phyloP scores from a whole-genome alignment of 2,888 invertebrate genomes.

The Chrysolina oricalcia region DNA sequence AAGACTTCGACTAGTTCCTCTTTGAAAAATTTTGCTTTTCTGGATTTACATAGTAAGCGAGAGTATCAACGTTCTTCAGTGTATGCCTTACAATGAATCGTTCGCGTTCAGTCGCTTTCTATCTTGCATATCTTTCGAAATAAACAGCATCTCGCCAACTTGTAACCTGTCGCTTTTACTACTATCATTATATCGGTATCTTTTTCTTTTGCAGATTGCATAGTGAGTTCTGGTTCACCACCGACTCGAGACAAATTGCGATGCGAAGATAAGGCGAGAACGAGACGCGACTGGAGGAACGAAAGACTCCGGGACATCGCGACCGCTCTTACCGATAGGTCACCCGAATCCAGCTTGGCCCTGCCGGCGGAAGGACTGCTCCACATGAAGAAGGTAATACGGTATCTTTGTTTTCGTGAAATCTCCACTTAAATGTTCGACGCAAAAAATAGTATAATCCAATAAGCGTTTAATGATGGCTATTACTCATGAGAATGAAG shows the following conservation, averaged over 20 bases:
- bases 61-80: too few relatives aligned
- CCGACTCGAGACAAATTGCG: slow-evolving; percentile 86
- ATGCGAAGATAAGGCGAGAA: slow-evolving; percentile 82
- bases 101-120: background rate
- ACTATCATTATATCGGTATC: slow-evolving; percentile 6
- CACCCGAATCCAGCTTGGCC: slow-evolving; percentile 76
- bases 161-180: slow-evolving; percentile 19
- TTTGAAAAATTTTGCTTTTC: too few relatives aligned
- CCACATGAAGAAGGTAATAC: slow-evolving; percentile 83
- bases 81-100: background rate
- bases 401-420: background rate
- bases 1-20: too few relatives aligned
- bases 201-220: slow-evolving; percentile 64
- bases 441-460: too few relatives aligned
- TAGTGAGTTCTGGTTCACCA: slow-evolving; percentile 84
- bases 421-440: too few relatives aligned
- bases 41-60: too few relatives aligned
- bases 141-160: slow-evolving; percentile 1
- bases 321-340: slow-evolving; percentile 84
- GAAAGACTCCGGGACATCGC: slow-evolving; percentile 89
- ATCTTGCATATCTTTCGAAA: slow-evolving; percentile 18
- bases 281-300: slow-evolving; percentile 75
- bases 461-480: too few relatives aligned
- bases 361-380: slow-evolving; percentile 85
- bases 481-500: too few relatives aligned